A percentile compares a stretch with the other conserved stretches of the same genome.
Conservation (phyloP, 2,113 vertebrate genomes). For the Paraplagusia blochii region DNA sequence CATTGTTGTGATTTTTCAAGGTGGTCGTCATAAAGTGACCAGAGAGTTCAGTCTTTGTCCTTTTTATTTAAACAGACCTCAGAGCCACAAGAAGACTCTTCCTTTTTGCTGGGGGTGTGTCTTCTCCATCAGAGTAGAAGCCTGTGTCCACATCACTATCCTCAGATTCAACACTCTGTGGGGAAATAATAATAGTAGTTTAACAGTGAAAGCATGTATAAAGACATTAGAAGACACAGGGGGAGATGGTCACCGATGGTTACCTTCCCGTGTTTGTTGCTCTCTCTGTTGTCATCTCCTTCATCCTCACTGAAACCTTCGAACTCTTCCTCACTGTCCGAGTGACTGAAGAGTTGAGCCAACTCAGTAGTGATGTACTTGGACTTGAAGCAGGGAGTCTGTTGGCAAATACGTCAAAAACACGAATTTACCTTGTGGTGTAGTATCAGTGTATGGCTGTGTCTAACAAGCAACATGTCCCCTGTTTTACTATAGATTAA, state of each 20-base stretch:
- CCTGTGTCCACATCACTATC: conserved; percentile 66
- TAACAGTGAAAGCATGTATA: neutral
- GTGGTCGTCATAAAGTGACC: no score
- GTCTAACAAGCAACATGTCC: no score
- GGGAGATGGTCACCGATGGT: neutral
- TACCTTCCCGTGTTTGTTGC: conserved; percentile 59
- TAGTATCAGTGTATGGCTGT: no score
- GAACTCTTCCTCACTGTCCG: conserved; percentile 87
- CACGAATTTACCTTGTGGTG: no score
- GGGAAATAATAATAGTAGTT: neutral
- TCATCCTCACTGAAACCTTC: conserved; percentile 80
- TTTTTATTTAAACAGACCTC: conserved; percentile 63
- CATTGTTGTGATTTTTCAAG: no score
- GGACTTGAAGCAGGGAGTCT: conserved; percentile 77
- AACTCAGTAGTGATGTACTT: conserved; percentile 83
- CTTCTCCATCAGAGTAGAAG: conserved; percentile 73
- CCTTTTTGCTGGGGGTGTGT: conserved; percentile 63
- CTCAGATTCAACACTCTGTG: conserved; percentile 68
- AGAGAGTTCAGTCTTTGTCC: no score
- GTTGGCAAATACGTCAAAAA: conserved; percentile 22
- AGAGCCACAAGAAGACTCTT: conserved; percentile 86
- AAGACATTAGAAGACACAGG: neutral
- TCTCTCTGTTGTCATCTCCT: conserved; percentile 54
- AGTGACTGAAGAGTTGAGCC: conserved; percentile 85
- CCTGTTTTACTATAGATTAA: no score